A percentile compares a stretch with the other conserved stretches of the same genome.
Evolutionary conservation across 2,888 invertebrate genomes (phyloP).

Genomic region (Cantharis nigra): DNA sequence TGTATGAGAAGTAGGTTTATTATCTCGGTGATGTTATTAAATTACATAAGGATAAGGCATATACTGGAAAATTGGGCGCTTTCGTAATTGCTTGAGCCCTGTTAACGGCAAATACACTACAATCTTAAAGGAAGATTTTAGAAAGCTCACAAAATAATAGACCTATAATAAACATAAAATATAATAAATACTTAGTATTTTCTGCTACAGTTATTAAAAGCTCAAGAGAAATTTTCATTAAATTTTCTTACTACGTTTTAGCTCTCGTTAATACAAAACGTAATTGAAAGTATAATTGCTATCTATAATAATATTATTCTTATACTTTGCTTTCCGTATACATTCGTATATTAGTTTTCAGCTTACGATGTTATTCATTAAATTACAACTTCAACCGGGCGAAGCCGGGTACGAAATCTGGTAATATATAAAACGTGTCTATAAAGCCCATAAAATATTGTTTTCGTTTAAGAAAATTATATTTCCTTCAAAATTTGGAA

Average conservation of each 20-base stretch:
- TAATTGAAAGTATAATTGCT: background rate
- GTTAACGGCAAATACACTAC: slow-evolving; percentile 10
- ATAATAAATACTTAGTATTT: background rate
- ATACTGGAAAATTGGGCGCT: slow-evolving; percentile 24
- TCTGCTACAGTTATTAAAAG: background rate
- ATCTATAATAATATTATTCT: too few relatives aligned
- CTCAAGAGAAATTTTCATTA: background rate
- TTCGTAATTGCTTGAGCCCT: slow-evolving; percentile 18
- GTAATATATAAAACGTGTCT: background rate
- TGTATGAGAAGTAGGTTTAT: slow-evolving; percentile 19
- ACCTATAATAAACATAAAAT: background rate
- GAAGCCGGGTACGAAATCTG: too few relatives aligned
- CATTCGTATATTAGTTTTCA: too few relatives aligned
- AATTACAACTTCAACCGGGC: too few relatives aligned
- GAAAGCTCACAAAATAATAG: background rate
- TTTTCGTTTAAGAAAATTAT: background rate
- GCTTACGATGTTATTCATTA: too few relatives aligned
- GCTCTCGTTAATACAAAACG: background rate
- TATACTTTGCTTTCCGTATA: too few relatives aligned
- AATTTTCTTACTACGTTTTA: background rate
- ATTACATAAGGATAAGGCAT: slow-evolving; percentile 20
- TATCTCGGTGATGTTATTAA: slow-evolving; percentile 19
- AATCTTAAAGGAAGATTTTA: slow-evolving; percentile 2
- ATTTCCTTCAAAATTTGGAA: background rate
- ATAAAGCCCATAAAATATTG: background rate